Evolutionary conservation across 2,888 invertebrate species (phyloP).

Genomic region (Drosophila mayaguana): DNA sequence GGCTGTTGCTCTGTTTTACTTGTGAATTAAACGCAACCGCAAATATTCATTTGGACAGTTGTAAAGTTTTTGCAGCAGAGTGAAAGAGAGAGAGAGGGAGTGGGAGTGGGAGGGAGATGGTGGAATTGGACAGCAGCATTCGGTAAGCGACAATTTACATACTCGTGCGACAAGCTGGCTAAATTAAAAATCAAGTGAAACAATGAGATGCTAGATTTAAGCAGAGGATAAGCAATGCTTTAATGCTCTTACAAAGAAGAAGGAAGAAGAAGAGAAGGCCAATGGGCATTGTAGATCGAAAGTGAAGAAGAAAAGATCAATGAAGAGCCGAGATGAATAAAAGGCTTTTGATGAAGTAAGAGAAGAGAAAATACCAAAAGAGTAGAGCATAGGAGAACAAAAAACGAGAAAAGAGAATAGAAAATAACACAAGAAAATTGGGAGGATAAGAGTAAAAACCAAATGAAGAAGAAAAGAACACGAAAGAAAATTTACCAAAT

Average conservation of each 20-base stretch:
- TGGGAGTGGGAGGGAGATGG: not conserved
- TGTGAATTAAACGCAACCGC: conserved; percentile 85
- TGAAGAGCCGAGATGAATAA: not conserved
- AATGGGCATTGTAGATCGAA: no score
- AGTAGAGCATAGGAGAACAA: not conserved
- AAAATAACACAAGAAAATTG: no score
- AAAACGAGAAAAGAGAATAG: no score
- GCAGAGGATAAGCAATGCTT: not conserved
- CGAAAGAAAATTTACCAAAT: no score
- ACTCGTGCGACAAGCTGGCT: conserved; percentile 78
- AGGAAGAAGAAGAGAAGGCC: not conserved
- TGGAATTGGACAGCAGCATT: conserved; percentile 19
- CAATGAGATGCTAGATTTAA: not conserved
- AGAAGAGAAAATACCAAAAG: not conserved
- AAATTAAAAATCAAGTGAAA: conserved; percentile 79
- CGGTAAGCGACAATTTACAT: conserved; percentile 65
- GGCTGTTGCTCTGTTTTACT: conserved; percentile 76
- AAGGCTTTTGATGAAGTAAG: not conserved
- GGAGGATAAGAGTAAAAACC: no score
- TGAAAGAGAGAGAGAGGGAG: conserved; percentile 5
- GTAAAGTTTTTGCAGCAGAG: conserved; percentile 79
- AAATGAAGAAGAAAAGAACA: no score
- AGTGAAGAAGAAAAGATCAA: not conserved
- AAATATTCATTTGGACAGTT: conserved; percentile 85
- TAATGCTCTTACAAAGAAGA: conserved; percentile 1